Conservation (phyloP, 2,113 vertebrate species). For the Epinephelus lanceolatus region DNA sequence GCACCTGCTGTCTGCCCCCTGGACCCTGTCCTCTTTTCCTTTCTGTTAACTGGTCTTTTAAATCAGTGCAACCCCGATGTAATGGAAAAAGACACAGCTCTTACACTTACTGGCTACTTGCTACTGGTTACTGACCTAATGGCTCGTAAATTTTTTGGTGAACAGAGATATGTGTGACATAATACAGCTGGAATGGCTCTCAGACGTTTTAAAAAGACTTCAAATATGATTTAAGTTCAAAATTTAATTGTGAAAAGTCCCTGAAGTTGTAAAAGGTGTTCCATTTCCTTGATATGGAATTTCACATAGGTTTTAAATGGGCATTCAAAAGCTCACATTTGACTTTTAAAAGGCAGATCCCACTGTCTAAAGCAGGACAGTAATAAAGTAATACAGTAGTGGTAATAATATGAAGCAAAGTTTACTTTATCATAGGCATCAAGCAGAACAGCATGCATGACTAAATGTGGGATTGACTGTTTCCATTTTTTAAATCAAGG, state of each 20-base stretch:
- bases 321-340: slow-evolving; percentile 14
- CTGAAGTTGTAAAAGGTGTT: slow-evolving; percentile 38
- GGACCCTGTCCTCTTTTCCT: slow-evolving; percentile 34
- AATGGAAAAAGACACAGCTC: slow-evolving; percentile 56
- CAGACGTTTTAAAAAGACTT: slow-evolving; percentile 22
- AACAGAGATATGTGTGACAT: slow-evolving; percentile 22
- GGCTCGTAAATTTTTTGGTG: slow-evolving; percentile 49
- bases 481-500: slow-evolving; percentile 48
- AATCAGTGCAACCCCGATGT: slow-evolving; percentile 38
- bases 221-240: slow-evolving; percentile 33
- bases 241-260: slow-evolving; percentile 24
- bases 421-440: slow-evolving; percentile 12
- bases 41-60: slow-evolving; percentile 56
- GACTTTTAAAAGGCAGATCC: not conserved
- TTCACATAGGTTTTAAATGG: slow-evolving; percentile 31
- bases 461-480: slow-evolving; percentile 22
- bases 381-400: not conserved
- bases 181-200: slow-evolving; percentile 38
- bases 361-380: not conserved
- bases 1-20: slow-evolving; percentile 60
- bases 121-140: slow-evolving; percentile 60
- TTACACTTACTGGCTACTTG: slow-evolving; percentile 22
- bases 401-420: not conserved
- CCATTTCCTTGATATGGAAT: slow-evolving; percentile 30
- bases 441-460: not conserved